Base-by-base conservation (phyloP, 2,113 vertebrate genomes). In the Solea solea region DNA sequence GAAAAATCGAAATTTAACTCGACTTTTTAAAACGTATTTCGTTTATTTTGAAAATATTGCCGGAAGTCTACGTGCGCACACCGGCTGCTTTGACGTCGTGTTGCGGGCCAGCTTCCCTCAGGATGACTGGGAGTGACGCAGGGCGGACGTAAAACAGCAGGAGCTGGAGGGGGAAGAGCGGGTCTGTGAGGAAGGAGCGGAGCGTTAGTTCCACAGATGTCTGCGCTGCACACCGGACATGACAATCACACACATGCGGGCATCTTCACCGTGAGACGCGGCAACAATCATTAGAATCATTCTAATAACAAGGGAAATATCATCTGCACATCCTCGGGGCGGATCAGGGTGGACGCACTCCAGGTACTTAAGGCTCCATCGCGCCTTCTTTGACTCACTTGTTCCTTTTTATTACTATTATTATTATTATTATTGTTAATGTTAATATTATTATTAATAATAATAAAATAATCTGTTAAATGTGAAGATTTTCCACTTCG, bases 61-160 rank as follows among this genome's bases (percentile, higher is more conserved):
- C 71, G 84, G 90, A 83, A 74, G 65, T 70, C 0, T 1, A 0
- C 0, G 1, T 9, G 2, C 4, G 1, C 41, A 55, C 41, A 3
- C 16, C 45, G 0, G 0, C 6, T 4, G n/a, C 1, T 65, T 84
- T 89, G 78, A 69, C 71, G 46, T 27, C 55, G 46, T 57, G 60
- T 67, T 40, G 27, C 70, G 76, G 74, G 41, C 65, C 59, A 14
- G 60, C 63, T 55, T 74, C 76, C 81, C 78, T 59, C 52, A 54
- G 77, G 78, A 86, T 76, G 82, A 78, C 71, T 77, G 77, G 70
- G 81, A 88, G 91, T 90, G 90, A 93, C 90, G 88, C 89, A 91
- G 91, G 77, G 82, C 80, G 72, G 65, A 81, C 63, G 50, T 86
- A 77, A 85, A 78, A 85, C 82, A 79, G 68, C 66, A 3, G 84